Evolutionary conservation across 2,113 vertebrate genomes (phyloP).

Genomic region (Callipepla squamata): DNA sequence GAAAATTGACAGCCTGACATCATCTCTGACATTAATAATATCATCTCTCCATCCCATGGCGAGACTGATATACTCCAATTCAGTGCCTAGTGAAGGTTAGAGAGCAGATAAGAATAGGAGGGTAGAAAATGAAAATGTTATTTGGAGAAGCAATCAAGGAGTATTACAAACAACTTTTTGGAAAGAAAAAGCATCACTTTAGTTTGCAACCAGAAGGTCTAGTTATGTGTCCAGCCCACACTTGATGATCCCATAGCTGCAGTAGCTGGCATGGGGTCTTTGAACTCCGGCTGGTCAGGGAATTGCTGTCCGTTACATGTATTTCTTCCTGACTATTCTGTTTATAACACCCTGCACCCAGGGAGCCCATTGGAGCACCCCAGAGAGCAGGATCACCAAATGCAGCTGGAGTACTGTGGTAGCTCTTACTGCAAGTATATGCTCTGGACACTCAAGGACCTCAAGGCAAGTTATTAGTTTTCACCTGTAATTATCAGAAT

Average conservation of each 20-base stretch:
- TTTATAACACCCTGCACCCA: conserved; percentile 11
- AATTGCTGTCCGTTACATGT: not conserved
- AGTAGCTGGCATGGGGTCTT: not conserved
- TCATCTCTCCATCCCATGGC: not conserved
- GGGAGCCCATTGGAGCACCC: not conserved
- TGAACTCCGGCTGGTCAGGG: conserved; percentile 18
- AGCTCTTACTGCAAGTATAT: not conserved
- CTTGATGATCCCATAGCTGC: not conserved
- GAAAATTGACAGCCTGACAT: not conserved
- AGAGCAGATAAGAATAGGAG: not conserved
- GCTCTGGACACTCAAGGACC: not conserved
- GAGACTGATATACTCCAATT: not conserved
- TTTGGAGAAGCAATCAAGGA: not conserved
- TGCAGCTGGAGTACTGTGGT: not conserved
- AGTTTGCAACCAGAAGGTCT: not conserved
- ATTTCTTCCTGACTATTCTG: conserved; percentile 34
- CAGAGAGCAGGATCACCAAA: not conserved
- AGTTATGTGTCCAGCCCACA: not conserved
- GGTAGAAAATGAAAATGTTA: not conserved
- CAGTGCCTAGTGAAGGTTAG: not conserved
- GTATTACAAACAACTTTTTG: not conserved
- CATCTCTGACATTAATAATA: not conserved
- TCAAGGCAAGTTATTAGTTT: conserved; percentile 40
- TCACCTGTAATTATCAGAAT: conserved; percentile 52
- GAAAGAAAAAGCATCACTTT: not conserved